Evolutionary conservation across 2,797 vertebrate genomes (phyloP), one percentile per base, ranked within the genome.

Genomic region (Synanceia verrucosa): DNA sequence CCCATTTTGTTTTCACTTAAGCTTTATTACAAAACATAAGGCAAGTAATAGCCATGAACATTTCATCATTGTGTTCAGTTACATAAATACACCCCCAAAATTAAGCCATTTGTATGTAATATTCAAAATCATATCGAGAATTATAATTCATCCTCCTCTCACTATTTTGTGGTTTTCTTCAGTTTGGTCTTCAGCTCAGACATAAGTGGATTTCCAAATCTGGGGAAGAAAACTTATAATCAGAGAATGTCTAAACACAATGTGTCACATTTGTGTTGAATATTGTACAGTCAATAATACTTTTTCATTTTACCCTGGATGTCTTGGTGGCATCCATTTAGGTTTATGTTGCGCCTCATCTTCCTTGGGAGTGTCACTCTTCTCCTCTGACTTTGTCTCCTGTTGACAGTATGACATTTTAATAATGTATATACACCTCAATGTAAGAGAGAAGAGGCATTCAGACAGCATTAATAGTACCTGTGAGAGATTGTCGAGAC

Each of bases 131-230:
- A 69, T 64, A 82, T 4, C 43, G 52, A 44, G 1, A 6, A 41
- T 36, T 41, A 26, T 36, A 59, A 18, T 29, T 64, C 1, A 48
- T 47, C 21, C 47, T 47, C 23, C 4, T 51, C 26, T 93, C 80
- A 93, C 7, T 94, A 88, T 65, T 93, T 74, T n/a, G 79, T 18
- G 48, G 90, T 81, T 84, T 94, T 95, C 86, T 87, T 94, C 53
- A 95, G 85, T 85, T 93, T 95, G 78, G 34, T 90, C 80, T 92
- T 94, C 65, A 95, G 92, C 76, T 95, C 94, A 36, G 92, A 91
- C 91, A 95, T 91, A 2, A 94, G 68, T 6, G 93, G 94, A 78
- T 89, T 92, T 59, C 91, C 94, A 87, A 94, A 92, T 70, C 94
- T 95, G 74, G 11, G 48, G 33, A 82, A 44, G 13, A 56, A 69